phyloP scores from a whole-genome alignment of 2,797 vertebrate species.

The Hapalemur alaotrensis region DNA sequence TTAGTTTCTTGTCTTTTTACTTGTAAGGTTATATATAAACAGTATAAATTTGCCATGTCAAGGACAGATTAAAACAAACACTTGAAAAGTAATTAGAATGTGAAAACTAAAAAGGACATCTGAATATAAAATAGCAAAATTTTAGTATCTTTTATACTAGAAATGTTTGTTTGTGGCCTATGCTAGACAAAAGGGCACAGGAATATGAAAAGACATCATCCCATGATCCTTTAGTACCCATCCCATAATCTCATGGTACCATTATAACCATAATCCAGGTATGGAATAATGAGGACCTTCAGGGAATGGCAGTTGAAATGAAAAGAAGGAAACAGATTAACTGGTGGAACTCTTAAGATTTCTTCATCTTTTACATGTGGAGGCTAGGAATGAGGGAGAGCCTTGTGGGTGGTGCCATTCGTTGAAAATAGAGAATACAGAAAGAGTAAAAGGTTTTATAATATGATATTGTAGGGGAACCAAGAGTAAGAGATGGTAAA shows the following conservation, averaged over 20 bases:
- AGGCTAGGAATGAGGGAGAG: neutral
- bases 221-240: neutral
- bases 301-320: neutral
- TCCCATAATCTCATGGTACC: neutral
- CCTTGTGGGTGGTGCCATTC: neutral
- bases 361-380: neutral
- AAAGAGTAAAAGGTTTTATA: neutral
- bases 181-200: neutral
- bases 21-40: neutral
- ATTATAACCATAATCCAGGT: neutral
- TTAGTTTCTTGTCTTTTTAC: constrained; percentile 16
- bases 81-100: neutral
- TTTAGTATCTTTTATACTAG: neutral
- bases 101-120: neutral
- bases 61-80: neutral
- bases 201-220: neutral
- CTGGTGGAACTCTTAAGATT: neutral
- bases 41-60: neutral
- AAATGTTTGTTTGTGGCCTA: neutral
- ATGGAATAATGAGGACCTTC: neutral
- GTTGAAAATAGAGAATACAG: neutral
- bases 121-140: neutral
- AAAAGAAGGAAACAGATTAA: neutral
- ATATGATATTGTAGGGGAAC: neutral
- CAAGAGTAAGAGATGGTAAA: neutral